Evolutionary conservation across 2,888 invertebrate genomes (phyloP).

Genomic region (Rambutsinella grinnellia): DNA sequence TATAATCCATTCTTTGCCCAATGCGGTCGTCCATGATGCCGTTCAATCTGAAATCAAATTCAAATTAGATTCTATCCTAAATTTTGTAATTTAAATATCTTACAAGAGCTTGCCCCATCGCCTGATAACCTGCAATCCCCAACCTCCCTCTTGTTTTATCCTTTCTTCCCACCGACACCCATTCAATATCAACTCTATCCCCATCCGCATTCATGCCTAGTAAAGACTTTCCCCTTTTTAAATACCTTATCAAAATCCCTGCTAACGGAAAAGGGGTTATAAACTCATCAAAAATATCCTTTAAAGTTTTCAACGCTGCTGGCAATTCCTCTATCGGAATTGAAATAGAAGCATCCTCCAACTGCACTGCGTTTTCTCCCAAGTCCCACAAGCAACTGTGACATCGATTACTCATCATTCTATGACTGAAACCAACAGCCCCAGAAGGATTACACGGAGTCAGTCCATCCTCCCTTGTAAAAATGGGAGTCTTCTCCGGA

Average conservation of each 20-base stretch:
- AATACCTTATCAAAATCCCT: constrained; percentile 17
- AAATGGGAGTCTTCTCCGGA: constrained; percentile 37
- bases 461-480: constrained; percentile 18
- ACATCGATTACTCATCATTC: constrained; percentile 17
- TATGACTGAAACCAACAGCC: constrained; percentile 25
- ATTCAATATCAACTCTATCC: background rate
- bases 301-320: constrained; percentile 2
- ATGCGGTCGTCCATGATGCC: no score
- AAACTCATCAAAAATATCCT: constrained; percentile 5
- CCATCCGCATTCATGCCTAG: background rate
- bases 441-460: constrained; percentile 3
- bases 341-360: background rate
- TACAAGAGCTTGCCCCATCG: constrained; percentile 13
- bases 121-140: constrained; percentile 10
- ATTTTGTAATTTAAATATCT: background rate
- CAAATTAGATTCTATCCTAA: no score
- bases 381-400: constrained; percentile 5
- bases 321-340: constrained; percentile 8
- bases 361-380: background rate
- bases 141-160: background rate
- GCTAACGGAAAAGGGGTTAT: constrained; percentile 6
- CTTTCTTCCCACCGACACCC: background rate
- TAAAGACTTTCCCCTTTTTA: background rate
- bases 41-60: background rate
- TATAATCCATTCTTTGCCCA: constrained; percentile 20